A percentile compares a stretch with the other conserved stretches of the same genome.
Evolutionary conservation across 1,140 invertebrate genomes (phyloP).

Genomic region (Wiebesia pumilae): DNA sequence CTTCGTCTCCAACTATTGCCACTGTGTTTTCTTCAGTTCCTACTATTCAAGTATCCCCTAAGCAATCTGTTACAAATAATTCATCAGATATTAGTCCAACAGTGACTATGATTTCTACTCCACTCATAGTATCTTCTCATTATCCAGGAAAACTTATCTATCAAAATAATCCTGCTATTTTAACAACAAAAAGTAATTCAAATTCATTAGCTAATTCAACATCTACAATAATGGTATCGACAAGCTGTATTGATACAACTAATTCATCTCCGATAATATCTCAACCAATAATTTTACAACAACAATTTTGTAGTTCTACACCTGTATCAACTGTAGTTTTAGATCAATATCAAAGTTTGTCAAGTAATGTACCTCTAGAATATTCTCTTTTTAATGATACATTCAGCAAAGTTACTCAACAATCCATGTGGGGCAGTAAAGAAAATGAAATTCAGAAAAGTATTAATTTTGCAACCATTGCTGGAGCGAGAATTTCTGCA

Average conservation of each 20-base stretch:
- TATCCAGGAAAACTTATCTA: slow-evolving; percentile 66
- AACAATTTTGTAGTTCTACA: slow-evolving; percentile 62
- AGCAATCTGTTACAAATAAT: slow-evolving; percentile 64
- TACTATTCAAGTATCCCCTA: slow-evolving; percentile 61
- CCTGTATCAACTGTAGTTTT: slow-evolving; percentile 58
- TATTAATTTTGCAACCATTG: slow-evolving; percentile 85
- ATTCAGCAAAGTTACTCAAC: slow-evolving; percentile 80
- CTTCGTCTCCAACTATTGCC: slow-evolving; percentile 51
- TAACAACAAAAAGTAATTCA: slow-evolving; percentile 12
- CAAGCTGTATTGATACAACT: slow-evolving; percentile 55
- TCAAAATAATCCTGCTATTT: slow-evolving; percentile 6
- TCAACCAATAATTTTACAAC: slow-evolving; percentile 56
- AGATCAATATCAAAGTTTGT: slow-evolving; percentile 58
- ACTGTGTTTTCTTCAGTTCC: slow-evolving; percentile 62
- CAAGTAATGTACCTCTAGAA: slow-evolving; percentile 74
- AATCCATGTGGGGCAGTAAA: slow-evolving; percentile 79
- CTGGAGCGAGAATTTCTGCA: slow-evolving; percentile 77
- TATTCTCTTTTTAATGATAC: slow-evolving; percentile 88
- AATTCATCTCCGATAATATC: slow-evolving; percentile 49
- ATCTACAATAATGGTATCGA: not conserved
- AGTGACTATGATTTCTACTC: slow-evolving; percentile 74
- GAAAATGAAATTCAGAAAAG: slow-evolving; percentile 81
- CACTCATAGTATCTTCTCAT: slow-evolving; percentile 69
- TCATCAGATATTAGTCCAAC: slow-evolving; percentile 76
- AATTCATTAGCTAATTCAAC: not conserved